These are phyloP conservation scores for Coendou prehensilis DNA, from an alignment of 2,797 vertebrate species.

Conservation along the genomic window DNA sequence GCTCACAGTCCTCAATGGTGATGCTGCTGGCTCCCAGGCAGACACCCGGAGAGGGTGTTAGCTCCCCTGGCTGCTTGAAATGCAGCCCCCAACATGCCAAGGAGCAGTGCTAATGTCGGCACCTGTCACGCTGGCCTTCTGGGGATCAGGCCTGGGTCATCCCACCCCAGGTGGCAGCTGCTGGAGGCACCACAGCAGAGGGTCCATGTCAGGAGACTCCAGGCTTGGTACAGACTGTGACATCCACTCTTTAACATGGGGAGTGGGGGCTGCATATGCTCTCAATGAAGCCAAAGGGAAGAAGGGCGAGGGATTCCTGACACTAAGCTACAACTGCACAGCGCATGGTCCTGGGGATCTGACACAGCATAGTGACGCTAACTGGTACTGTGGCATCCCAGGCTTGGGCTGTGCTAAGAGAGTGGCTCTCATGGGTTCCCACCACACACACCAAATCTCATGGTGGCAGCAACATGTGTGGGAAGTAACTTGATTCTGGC, in stretches of 20 bases:
- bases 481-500: not conserved
- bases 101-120: not conserved
- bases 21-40: not conserved
- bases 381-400: not conserved
- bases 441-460: no score
- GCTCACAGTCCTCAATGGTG: not conserved
- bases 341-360: no score
- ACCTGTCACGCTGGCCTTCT: not conserved
- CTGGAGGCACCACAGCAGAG: not conserved
- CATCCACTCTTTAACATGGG: not conserved
- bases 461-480: fast-evolving
- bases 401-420: not conserved
- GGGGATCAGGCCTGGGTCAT: not conserved
- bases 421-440: not conserved
- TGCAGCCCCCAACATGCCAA: not conserved
- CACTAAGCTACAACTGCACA: not conserved
- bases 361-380: no score
- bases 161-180: not conserved
- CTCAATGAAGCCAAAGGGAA: not conserved
- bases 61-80: not conserved
- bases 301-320: not conserved
- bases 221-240: not conserved
- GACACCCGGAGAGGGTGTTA: not conserved
- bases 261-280: not conserved
- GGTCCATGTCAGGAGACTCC: not conserved